Conservation (phyloP, 1,140 invertebrate species). For the Heterodera carotae region DNA sequence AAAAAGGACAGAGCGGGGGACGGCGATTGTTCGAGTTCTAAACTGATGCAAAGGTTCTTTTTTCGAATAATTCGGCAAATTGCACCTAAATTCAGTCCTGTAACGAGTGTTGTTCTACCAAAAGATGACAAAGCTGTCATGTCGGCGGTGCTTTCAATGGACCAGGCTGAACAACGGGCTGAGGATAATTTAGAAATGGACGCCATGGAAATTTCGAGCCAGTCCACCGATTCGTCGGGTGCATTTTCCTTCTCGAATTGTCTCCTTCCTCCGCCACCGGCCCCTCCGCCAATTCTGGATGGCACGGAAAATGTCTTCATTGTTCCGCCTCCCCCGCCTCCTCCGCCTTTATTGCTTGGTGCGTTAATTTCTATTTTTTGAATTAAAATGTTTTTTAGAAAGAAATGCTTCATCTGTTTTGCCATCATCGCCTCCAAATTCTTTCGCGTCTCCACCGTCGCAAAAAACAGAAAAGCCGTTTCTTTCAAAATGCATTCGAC, state of each 20-base stretch:
- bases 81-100: constrained; percentile 11
- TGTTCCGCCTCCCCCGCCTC: neutral
- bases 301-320: neutral
- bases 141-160: neutral
- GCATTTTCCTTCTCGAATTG: neutral
- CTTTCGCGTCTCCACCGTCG: neutral
- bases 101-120: neutral
- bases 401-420: neutral
- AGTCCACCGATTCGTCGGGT: neutral
- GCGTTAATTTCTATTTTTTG: neutral
- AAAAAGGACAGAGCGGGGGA: constrained; percentile 5
- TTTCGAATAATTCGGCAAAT: neutral
- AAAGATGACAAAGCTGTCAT: neutral
- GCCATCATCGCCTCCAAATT: neutral
- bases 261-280: constrained; percentile 22
- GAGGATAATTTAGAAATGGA: constrained; percentile 6
- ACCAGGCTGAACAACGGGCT: neutral
- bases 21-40: neutral
- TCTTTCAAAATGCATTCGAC: neutral
- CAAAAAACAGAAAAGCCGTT: neutral
- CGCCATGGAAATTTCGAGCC: constrained; percentile 27
- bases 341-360: neutral
- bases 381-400: neutral
- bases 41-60: constrained; percentile 10
- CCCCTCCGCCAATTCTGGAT: constrained; percentile 18